Conservation (phyloP, 2,113 vertebrate species). For the Hippopotamus amphibius region DNA sequence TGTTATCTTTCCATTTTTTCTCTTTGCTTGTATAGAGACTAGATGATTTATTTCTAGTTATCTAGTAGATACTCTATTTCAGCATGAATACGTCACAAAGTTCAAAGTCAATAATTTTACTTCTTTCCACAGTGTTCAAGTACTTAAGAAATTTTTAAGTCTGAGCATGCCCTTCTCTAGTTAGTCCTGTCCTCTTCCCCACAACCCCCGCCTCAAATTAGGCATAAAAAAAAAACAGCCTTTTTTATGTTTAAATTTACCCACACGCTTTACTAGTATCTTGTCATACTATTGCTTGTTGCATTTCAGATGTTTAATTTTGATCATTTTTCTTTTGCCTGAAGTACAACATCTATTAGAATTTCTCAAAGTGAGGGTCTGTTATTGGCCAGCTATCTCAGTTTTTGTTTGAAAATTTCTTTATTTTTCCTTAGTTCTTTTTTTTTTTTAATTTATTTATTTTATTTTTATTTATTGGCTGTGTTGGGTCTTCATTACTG, state of each 20-base stretch:
- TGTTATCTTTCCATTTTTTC: neutral
- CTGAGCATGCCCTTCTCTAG: neutral
- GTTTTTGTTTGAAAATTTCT: slow-evolving; percentile 18
- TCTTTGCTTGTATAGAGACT: neutral
- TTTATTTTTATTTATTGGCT: no score
- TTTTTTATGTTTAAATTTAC: slow-evolving; percentile 30
- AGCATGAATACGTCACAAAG: neutral
- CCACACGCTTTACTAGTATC: neutral
- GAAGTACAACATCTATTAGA: neutral
- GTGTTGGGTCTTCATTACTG: no score
- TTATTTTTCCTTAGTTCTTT: slow-evolving; percentile 32
- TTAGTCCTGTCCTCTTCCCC: neutral
- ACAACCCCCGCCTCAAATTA: neutral
- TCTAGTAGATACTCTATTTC: neutral
- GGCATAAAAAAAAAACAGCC: neutral
- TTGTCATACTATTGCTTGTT: neutral
- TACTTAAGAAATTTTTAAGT: neutral
- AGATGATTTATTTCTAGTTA: neutral
- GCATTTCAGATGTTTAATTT: slow-evolving; percentile 20
- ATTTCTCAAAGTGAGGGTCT: neutral
- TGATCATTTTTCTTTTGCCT: neutral
- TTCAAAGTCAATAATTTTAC: neutral
- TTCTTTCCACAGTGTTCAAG: neutral
- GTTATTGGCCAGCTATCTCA: neutral
- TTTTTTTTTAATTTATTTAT: no score